Percentiles rank a stretch among this genome's conserved stretches.
Conservation (phyloP, 2,888 invertebrate species). For the Agonopterix alstromeriana region DNA sequence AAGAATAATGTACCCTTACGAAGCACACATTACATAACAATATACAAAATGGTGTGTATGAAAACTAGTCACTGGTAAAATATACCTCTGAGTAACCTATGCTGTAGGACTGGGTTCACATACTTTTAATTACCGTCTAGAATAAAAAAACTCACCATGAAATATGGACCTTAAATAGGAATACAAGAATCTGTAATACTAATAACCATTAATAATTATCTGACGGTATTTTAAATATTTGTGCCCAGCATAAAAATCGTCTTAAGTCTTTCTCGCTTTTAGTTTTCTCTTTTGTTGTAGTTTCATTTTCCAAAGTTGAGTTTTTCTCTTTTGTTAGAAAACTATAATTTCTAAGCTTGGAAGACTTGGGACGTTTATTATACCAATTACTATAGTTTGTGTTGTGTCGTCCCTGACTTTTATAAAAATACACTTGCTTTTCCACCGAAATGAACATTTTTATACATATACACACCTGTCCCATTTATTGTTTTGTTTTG, state of each 20-base stretch:
- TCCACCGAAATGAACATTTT: constrained; percentile 36
- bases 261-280: neutral
- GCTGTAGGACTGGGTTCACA: constrained; percentile 14
- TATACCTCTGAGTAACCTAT: constrained; percentile 44
- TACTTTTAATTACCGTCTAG: too few species aligned
- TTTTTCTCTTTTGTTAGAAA: neutral
- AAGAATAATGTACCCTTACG: constrained; percentile 29
- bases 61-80: constrained; percentile 67
- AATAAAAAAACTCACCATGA: too few species aligned
- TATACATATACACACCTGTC: constrained; percentile 47
- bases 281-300: neutral
- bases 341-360: neutral
- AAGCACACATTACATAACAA: constrained; percentile 47
- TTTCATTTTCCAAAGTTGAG: neutral
- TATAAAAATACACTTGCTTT: constrained; percentile 34
- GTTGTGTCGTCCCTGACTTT: constrained; percentile 64
- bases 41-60: constrained; percentile 56
- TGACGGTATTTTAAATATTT: neutral
- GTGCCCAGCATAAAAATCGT: neutral
- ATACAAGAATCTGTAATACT: too few species aligned
- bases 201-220: too few species aligned
- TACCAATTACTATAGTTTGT: constrained; percentile 37
- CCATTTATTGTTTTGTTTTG: constrained; percentile 38
- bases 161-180: too few species aligned
- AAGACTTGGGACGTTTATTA: constrained; percentile 4